These are phyloP conservation scores for Typhlomys cinereus DNA, from an alignment of 2,113 vertebrate genomes.

Conservation along the genomic window DNA sequence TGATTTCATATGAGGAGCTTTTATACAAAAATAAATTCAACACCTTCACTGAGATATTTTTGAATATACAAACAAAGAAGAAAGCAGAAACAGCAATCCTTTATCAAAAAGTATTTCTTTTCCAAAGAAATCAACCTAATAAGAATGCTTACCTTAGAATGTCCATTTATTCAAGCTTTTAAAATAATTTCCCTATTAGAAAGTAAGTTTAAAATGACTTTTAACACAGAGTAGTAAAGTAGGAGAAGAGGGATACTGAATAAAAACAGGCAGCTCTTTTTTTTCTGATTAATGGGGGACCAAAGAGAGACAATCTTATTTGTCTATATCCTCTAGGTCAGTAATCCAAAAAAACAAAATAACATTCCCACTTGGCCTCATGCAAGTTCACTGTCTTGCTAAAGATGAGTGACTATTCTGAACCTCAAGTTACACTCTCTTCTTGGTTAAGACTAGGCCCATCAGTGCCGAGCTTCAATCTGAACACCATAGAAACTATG, in stretches of 20 bases:
- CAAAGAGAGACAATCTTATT: background rate
- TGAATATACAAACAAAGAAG: background rate
- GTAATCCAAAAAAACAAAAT: background rate
- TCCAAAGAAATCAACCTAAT: background rate
- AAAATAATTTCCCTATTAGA: background rate
- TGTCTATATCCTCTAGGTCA: background rate
- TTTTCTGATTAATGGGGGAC: background rate
- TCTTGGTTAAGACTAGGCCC: background rate
- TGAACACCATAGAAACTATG: background rate
- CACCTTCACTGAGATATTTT: background rate
- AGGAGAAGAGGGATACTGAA: background rate
- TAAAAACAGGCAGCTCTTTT: background rate
- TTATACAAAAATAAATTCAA: background rate
- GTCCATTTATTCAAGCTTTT: conserved; percentile 6
- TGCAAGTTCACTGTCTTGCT: background rate
- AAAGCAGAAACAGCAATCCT: background rate
- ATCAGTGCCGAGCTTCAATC: background rate
- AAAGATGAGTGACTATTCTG: background rate
- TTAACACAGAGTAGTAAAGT: background rate
- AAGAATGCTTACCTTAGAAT: conserved; percentile 39
- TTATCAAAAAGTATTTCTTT: conserved; percentile 10
- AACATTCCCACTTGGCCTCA: background rate
- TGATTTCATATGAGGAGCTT: background rate
- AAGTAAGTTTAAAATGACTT: conserved; percentile 4
- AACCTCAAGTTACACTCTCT: background rate